Conservation (phyloP, 2,113 vertebrate genomes). For the Tautogolabrus adspersus region DNA sequence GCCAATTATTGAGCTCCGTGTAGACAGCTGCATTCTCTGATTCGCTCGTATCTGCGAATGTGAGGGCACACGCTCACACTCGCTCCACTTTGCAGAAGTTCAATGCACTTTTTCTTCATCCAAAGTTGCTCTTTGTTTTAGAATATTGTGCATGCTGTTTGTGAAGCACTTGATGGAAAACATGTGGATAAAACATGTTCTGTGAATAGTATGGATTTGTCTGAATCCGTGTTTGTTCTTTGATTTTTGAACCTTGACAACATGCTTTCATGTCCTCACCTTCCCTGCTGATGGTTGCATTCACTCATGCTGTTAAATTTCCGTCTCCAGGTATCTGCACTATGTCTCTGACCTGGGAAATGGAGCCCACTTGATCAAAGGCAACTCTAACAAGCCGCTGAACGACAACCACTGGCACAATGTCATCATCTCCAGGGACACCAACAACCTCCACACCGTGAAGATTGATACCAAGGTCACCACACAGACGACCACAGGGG, state of each 20-base stretch:
- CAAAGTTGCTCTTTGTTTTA: neutral
- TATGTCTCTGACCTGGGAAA: constrained; percentile 98
- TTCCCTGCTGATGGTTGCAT: neutral
- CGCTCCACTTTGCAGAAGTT: constrained; percentile 18
- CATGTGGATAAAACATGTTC: too few relatives aligned
- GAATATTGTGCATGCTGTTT: neutral
- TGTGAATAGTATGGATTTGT: too few relatives aligned
- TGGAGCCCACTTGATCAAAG: constrained; percentile 96
- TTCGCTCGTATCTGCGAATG: constrained; percentile 29
- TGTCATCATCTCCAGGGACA: constrained; percentile 96
- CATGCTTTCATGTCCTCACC: neutral
- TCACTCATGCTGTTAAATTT: neutral
- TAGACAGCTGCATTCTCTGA: constrained; percentile 39
- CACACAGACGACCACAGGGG: constrained; percentile 94
- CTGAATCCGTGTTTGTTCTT: neutral
- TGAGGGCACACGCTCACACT: neutral
- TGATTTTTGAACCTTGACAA: neutral
- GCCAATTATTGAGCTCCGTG: constrained; percentile 24
- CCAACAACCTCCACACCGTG: constrained; percentile 96
- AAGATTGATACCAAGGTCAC: constrained; percentile 98
- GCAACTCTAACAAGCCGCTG: constrained; percentile 96
- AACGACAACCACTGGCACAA: constrained; percentile 99
- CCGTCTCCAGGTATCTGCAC: constrained; percentile 89
- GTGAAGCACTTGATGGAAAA: neutral
- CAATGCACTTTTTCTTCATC: neutral